Percentiles rank a stretch among this genome's conserved stretches.
These are phyloP conservation scores for Hyppa rectilinea DNA, from an alignment of 2,888 invertebrate species.

Conservation along the genomic window DNA sequence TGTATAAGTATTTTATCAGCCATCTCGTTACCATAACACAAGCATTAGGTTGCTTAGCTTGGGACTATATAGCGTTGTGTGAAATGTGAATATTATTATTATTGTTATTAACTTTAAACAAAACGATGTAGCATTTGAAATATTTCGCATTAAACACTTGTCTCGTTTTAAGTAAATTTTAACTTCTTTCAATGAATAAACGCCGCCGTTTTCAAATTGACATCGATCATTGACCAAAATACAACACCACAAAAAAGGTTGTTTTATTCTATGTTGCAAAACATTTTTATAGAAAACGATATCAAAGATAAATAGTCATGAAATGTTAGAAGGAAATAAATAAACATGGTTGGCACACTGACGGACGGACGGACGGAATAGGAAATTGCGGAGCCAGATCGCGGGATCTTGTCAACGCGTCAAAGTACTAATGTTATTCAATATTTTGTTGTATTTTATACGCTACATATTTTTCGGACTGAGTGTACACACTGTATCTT, in stretches of 20 bases:
- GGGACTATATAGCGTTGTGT: too few species aligned
- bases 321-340: conserved; percentile 75
- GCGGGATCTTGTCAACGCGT: conserved; percentile 70
- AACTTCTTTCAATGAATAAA: too few species aligned
- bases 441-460: conserved; percentile 59
- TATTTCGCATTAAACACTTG: background rate
- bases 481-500: background rate
- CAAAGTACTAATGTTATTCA: conserved; percentile 67
- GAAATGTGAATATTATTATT: too few species aligned
- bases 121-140: background rate
- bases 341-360: conserved; percentile 65
- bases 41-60: too few species aligned
- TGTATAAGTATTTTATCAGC: too few species aligned
- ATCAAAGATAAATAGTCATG: conserved; percentile 65
- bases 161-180: background rate
- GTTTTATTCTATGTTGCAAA: conserved; percentile 20
- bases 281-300: conserved; percentile 56
- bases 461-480: conserved; percentile 17
- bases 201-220: too few species aligned
- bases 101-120: background rate
- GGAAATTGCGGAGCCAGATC: conserved; percentile 80
- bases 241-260: background rate
- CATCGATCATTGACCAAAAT: conserved; percentile 23
- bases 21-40: too few species aligned
- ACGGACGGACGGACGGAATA: conserved; percentile 78